Evolutionary conservation across 2,888 invertebrate species (phyloP).

Genomic region (Dusona sp.): DNA sequence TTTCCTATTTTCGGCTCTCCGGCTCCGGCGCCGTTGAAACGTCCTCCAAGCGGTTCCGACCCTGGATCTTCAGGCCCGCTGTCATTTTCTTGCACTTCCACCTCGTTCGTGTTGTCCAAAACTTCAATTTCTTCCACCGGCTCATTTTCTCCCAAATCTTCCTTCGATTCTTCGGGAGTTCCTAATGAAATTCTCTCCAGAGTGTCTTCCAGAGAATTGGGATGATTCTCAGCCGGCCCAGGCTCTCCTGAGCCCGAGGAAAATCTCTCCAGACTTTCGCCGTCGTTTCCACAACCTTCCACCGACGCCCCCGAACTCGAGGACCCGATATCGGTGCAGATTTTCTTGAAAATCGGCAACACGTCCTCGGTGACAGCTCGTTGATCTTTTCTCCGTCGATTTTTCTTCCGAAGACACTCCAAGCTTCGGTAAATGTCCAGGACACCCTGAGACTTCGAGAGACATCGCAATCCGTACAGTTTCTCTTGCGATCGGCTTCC

Average conservation of each 20-base stretch:
- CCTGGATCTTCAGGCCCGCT: neutral
- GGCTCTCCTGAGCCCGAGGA: neutral
- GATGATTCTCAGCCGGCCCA: neutral
- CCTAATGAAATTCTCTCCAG: constrained; percentile 13
- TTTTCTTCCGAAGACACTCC: constrained; percentile 79
- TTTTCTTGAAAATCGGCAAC: constrained; percentile 78
- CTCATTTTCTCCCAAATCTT: neutral
- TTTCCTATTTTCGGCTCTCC: constrained; percentile 70
- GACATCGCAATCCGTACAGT: constrained; percentile 84
- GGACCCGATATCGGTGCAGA: constrained; percentile 74
- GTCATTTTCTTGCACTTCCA: neutral
- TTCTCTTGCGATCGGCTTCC: constrained; percentile 85
- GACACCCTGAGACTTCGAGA: constrained; percentile 86
- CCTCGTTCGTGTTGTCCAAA: neutral
- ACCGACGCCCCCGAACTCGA: constrained; percentile 43
- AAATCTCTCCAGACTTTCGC: constrained; percentile 15
- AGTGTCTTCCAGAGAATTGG: neutral
- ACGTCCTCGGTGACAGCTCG: constrained; percentile 80
- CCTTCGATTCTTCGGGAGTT: neutral
- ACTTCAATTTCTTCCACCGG: neutral
- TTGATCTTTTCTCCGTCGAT: constrained; percentile 76
- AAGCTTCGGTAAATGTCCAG: constrained; percentile 84
- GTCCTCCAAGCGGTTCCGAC: neutral
- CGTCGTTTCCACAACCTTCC: constrained; percentile 33
- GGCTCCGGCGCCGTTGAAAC: neutral